Evolutionary conservation across 2,113 vertebrate genomes (phyloP).

Genomic region (Solea solea): DNA sequence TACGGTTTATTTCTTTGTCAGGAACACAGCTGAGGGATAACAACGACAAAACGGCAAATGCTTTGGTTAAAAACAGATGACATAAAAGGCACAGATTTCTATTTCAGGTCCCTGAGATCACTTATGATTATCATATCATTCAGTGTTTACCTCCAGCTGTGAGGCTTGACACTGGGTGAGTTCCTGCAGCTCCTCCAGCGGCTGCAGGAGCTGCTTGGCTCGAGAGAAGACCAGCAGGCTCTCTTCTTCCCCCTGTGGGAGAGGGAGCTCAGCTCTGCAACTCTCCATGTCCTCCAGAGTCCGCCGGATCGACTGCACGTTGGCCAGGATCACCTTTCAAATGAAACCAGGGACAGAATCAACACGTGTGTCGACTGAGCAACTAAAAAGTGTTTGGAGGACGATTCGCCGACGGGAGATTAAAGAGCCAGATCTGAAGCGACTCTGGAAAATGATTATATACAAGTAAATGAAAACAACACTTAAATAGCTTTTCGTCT

Average conservation of each 20-base stretch:
- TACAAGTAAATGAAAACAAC: too few species aligned
- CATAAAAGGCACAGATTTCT: too few species aligned
- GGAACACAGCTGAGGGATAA: too few species aligned
- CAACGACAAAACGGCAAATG: too few species aligned
- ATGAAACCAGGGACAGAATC: background rate
- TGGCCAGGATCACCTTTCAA: conserved; percentile 88
- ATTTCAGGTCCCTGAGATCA: too few species aligned
- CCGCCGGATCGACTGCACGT: conserved; percentile 86
- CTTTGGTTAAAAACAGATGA: too few species aligned
- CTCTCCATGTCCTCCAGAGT: conserved; percentile 84
- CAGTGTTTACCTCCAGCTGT: conserved; percentile 82
- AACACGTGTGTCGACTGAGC: background rate
- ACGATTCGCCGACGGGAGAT: too few species aligned
- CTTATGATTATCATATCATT: background rate
- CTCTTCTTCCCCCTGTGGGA: conserved; percentile 76
- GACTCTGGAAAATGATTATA: too few species aligned
- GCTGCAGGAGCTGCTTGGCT: conserved; percentile 80
- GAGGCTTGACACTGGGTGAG: conserved; percentile 82
- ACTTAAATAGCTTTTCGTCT: too few species aligned
- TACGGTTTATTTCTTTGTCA: too few species aligned
- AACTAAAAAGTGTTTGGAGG: background rate
- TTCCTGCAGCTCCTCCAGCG: conserved; percentile 84
- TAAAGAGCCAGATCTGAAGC: too few species aligned
- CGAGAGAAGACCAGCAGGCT: conserved; percentile 84
- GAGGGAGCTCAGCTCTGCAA: conserved; percentile 78